Evolutionary conservation across 2,113 vertebrate genomes (phyloP), one percentile per base, ranked within the genome.

Genomic region (Sylvia atricapilla): DNA sequence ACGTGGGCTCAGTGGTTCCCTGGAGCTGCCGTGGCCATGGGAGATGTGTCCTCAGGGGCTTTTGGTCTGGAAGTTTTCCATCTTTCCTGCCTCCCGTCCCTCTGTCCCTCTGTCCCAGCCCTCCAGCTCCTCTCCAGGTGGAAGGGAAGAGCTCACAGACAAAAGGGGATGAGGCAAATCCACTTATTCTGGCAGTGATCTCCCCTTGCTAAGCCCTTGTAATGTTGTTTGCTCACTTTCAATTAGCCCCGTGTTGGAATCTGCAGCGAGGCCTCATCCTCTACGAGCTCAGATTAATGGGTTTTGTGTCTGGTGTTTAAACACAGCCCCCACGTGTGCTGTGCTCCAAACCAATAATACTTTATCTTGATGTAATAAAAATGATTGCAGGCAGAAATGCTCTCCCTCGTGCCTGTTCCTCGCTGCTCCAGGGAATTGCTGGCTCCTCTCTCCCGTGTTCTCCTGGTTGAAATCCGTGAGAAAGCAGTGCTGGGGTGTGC

Each of bases 341-440:
- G 16, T 56, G 46, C 3, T 49, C 92, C 90, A 78, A 78, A 56
- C 87, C 77, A 78, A 79, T 58, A 72, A 89, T 47, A 15, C 86
- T 95, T 95, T 25, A 70, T 96, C 95, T 78, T n/a, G 84, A 78
- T 89, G 92, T 10, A 56, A 89, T 87, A 78, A 93, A 93, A 93
- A 82, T 68, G 44, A 94, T 63, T 78, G 87, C 87, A 18, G 52
- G 73, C 66, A 81, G 69, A 58, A 50, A 44, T 0, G 13, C 69
- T 84, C 46, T 87, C 93, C 95, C 77, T 39, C 7, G 25, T 91
- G 93, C 92, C 91, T 63, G 0, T 13, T 93, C 78, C 49, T 63
- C 27, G 8, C 18, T 33, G 0, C 87, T 33, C 84, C 56, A 19
- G 95, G 81, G 92, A 78, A 37, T 13, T 67, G 13, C 64, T 76